Conservation (phyloP, 2,888 invertebrate species). For the Syrphus vitripennis region DNA sequence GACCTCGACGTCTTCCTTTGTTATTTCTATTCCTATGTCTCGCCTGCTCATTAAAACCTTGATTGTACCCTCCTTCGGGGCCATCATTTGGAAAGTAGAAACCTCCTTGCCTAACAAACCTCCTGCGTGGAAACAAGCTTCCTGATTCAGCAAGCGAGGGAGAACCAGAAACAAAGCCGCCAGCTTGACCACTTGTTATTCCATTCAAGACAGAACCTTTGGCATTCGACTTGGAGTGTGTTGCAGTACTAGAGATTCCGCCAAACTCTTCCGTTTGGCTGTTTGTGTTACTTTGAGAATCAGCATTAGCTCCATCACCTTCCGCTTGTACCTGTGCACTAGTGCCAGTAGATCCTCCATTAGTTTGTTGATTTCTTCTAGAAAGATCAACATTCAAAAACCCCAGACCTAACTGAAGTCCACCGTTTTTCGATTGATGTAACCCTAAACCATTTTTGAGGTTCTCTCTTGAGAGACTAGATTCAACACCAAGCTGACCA, state of each 20-base stretch:
- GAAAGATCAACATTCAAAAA: constrained; percentile 76
- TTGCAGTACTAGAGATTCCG: constrained; percentile 74
- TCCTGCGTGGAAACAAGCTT: constrained; percentile 48
- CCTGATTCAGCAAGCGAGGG: constrained; percentile 61
- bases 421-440: constrained; percentile 76
- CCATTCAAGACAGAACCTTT: constrained; percentile 75
- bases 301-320: constrained; percentile 74
- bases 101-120: constrained; percentile 58
- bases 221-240: constrained; percentile 76
- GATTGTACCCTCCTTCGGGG: constrained; percentile 1
- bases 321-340: constrained; percentile 74
- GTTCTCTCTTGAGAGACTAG: constrained; percentile 77
- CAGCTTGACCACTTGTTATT: constrained; percentile 76
- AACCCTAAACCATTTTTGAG: constrained; percentile 76
- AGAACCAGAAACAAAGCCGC: constrained; percentile 73
- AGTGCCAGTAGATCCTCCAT: constrained; percentile 73
- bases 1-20: background rate
- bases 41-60: background rate
- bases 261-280: constrained; percentile 75
- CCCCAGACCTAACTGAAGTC: constrained; percentile 76
- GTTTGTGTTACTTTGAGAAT: constrained; percentile 74
- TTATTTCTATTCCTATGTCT: constrained; percentile 23
- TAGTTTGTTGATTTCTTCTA: constrained; percentile 71
- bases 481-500: constrained; percentile 76
- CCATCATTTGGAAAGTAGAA: constrained; percentile 43